Evolutionary conservation across 2,113 vertebrate species (phyloP), one percentile per base, ranked within the genome.

Genomic region (Clarias magur): DNA sequence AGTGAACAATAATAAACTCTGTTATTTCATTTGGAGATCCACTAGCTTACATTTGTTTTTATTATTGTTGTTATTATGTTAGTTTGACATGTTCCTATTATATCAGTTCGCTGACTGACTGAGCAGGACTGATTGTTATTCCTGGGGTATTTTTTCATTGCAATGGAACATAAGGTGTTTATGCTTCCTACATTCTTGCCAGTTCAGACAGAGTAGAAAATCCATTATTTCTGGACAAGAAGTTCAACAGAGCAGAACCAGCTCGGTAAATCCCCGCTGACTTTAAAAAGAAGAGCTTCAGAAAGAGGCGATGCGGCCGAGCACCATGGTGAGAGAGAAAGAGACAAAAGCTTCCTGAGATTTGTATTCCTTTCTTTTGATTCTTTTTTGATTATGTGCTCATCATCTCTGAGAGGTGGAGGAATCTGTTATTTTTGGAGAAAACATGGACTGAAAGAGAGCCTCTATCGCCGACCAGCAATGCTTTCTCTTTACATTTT

Each of bases 151-250:
- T 53, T 48, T 85, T 76, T 60, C 34, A 76, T 78, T 85, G 15
- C 16, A 1, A 12, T 72, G 13, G 21, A 85, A 63, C 57, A 78
- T 57, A 65, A 63, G 72, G 59, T 63, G 48, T 85, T 85, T 76
- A 62, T 76, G 38, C 83, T 78, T 78, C 60, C 70, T 30, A 21
- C 54, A 3, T 72, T 85, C 83, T 84, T 54, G 54, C 23, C 84
- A 48, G 84, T 82, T 83, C 68, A 65, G 62, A 73, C 19, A 5
- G 57, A 87, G 83, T 72, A 27, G 82, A 87, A 87, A 89, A 85
- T 60, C 85, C 56, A 85, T 82, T 85, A 83, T 80, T 81, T 86
- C 56, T 76, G 78, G 83, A 85, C 78, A 87, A 82, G 84, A 87
- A 85, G 79, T 30, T 81, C 83, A 72, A 76, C 65, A 63, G 86